Percentiles rank a stretch among this genome's conserved stretches.
Evolutionary conservation across 2,113 vertebrate species (phyloP).

Genomic region (Odontophorus gujanensis): DNA sequence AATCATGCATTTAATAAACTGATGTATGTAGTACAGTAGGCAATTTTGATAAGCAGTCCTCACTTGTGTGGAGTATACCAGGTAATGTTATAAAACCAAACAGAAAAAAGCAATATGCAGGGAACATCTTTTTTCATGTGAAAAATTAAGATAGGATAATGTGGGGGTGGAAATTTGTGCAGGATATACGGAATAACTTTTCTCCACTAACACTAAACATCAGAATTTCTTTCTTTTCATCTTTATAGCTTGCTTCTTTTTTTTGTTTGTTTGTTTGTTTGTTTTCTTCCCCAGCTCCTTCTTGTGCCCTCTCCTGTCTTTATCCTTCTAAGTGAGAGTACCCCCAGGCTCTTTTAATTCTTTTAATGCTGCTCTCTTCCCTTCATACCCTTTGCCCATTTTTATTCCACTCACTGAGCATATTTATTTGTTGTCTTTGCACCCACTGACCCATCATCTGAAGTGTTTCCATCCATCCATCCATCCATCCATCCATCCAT

Average conservation of each 20-base stretch:
- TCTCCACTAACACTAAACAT: not conserved
- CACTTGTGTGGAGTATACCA: not conserved
- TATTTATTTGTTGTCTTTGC: not conserved
- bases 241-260: not conserved
- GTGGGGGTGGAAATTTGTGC: not conserved
- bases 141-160: not conserved
- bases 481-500: too few species aligned
- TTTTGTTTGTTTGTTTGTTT: not conserved
- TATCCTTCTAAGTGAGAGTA: not conserved
- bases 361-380: not conserved
- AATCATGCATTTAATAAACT: conserved; percentile 28
- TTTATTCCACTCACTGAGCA: not conserved
- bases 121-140: not conserved
- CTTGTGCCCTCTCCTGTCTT: not conserved
- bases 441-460: not conserved
- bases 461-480: not conserved
- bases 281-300: not conserved
- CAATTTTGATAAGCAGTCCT: not conserved
- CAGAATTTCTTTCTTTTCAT: not conserved
- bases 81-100: not conserved
- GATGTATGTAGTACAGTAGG: not conserved
- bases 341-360: not conserved
- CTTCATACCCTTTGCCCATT: not conserved
- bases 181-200: not conserved
- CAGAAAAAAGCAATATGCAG: not conserved